Base-by-base conservation (phyloP, 2,797 vertebrate genomes). In the Anabas testudineus region DNA sequence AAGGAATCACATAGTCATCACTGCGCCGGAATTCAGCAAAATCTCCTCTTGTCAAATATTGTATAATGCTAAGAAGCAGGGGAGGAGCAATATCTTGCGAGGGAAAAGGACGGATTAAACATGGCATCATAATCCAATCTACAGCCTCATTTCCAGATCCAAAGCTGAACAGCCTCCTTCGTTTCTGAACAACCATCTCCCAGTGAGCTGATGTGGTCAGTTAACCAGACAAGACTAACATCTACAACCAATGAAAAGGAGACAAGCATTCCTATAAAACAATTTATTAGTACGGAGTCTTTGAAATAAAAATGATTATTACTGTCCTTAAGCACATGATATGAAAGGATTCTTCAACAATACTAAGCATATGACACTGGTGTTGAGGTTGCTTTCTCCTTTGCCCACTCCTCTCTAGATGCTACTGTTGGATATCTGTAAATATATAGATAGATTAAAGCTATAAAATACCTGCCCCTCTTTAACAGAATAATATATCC, bases 111-210 rank as follows among this genome's bases (percentile, higher is more conserved):
- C 71, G 69, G 92, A 92, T 93, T 94, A 92, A 90, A 92, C 91
- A 90, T 84, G 85, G 84, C 91, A 90, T 90, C 88, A 86, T 93
- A 93, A 94, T 94, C 91, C 90, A 92, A 89, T 93, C 89, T 91
- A 74, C 77, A 87, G 84, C 81, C 88, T 90, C 82, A 84, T 91
- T 91, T 90, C 87, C 86, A 90, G 82, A 88, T 87, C 62, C 85
- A 80, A 84, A 90, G 86, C 87, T 82, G 81, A 87, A 74, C 77
- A 69, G 71, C 81, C 68, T 88, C 64, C 71, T 87, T 89, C 70
- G 37, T 73, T 88, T 86, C 51, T 61, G 65, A 90, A 78, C 81
- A 74, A 85, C 74, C 76, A 59, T 77, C 80, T 85, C 79, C 55
- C 68, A 71, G 73, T 46, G 51, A 79, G 76, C 71, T 85, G 64